Base-by-base conservation (phyloP, 2,113 vertebrate species). In the Cyanoderma ruficeps region DNA sequence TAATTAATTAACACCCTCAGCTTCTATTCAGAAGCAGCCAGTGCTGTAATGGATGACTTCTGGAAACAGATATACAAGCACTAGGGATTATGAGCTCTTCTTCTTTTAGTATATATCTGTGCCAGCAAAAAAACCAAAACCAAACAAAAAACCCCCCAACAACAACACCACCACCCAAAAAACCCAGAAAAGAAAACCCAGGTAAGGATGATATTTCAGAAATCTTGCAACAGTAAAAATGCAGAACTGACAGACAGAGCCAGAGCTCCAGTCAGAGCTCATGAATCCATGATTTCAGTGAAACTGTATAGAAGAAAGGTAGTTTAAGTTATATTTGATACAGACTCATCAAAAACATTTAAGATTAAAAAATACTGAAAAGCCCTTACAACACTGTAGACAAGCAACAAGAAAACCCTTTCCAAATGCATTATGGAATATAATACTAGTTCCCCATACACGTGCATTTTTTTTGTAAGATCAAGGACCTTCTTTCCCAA, bases 1-100 rank as follows among this genome's bases (percentile, higher is more conserved):
- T 93, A 81, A 93, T 93, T 92, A 90, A 93, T 89, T 93, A 93
- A 75, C 69, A 82, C 83, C 19, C 63, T 77, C 42, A 49, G 85
- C 46, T 76, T 70, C 64, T 67, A 49, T 39, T 90, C 57, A 80
- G 64, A 72, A 35, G 30, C 30, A 35, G 7, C 23, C 39, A 39
- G n/a, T 35, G 60, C 21, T 78, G 15, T 20, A 61, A 46, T 24
- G 27, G 41, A 21, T 76, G 65, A 60, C 11, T 57, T 70, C 52
- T 87, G 41, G n/a, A 76, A 89, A 42, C 10, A 82, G 35, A 52
- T 55, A 65, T 0, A 41, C 37, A 88, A 69, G 18, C 37, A n/a
- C 5, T 30, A 47, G 33, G 20, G 20, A 71, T 76, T 68, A 77
- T 52, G 17, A 83, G 41, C 25, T 89, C 47, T 35, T 50, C 83